These are phyloP conservation scores for Eugnorisma glareosa DNA, from an alignment of 2,888 invertebrate species.

Conservation along the genomic window DNA sequence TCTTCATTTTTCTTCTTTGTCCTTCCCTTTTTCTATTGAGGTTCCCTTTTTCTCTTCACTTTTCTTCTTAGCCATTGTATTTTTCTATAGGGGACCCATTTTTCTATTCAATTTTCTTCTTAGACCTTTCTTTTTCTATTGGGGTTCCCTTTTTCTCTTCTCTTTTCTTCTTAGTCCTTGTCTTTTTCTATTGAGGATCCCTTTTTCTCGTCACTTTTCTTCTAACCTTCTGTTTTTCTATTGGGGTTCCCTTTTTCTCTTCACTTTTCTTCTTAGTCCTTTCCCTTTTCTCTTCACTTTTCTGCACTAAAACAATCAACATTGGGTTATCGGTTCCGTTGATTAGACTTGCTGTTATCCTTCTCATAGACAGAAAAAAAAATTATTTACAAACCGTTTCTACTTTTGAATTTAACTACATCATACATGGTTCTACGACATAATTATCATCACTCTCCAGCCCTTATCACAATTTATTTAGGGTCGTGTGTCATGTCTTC, in stretches of 20 bases:
- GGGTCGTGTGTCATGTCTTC: too few species aligned
- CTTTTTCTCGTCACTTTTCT: too few species aligned
- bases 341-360: neutral
- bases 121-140: too few species aligned
- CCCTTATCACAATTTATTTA: neutral
- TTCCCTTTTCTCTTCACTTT: neutral
- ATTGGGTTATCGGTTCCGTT: neutral
- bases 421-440: neutral
- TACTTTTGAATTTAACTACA: neutral
- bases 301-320: neutral
- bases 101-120: too few species aligned
- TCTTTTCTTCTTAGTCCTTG: neutral
- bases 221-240: too few species aligned
- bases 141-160: too few species aligned
- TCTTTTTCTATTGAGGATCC: neutral
- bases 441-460: neutral
- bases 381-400: neutral
- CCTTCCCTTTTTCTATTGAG: too few species aligned
- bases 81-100: neutral
- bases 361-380: neutral
- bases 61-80: neutral
- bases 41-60: too few species aligned
- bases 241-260: too few species aligned
- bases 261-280: too few species aligned
- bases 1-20: too few species aligned